Evolutionary conservation across 2,797 vertebrate genomes (phyloP).

Genomic region (Naso thynnoides): DNA sequence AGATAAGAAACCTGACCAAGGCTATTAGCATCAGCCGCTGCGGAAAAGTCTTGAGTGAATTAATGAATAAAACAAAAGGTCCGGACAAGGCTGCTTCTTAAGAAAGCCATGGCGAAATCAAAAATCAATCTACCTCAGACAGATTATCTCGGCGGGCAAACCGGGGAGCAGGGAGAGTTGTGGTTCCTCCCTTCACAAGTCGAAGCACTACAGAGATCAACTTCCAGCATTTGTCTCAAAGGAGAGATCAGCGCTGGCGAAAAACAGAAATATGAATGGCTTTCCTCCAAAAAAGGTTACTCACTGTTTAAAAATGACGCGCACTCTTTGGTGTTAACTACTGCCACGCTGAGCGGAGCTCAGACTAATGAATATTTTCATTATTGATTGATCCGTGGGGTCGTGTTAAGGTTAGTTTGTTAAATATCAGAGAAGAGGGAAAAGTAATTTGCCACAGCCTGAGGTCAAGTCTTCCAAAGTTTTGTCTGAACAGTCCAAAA

Average conservation of each 20-base stretch:
- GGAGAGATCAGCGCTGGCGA: constrained; percentile 11
- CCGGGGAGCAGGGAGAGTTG: constrained; percentile 12
- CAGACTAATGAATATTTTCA: background rate
- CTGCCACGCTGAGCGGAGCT: background rate
- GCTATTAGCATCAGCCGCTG: constrained; percentile 69
- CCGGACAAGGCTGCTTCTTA: constrained; percentile 30
- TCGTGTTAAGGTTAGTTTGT: background rate
- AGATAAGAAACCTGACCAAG: constrained; percentile 70
- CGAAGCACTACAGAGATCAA: constrained; percentile 43
- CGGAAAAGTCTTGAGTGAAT: constrained; percentile 53
- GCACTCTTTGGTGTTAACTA: background rate
- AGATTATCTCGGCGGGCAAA: constrained; percentile 40
- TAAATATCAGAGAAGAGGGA: background rate
- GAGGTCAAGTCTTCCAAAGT: background rate
- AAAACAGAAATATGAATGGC: background rate
- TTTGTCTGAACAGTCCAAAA: no score
- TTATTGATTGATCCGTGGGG: background rate
- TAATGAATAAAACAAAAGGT: constrained; percentile 76
- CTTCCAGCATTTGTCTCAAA: constrained; percentile 23
- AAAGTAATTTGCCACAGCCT: background rate
- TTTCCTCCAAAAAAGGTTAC: background rate
- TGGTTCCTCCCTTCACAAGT: constrained; percentile 25
- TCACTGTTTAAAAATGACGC: background rate
- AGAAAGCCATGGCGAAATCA: constrained; percentile 58
- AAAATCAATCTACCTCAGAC: constrained; percentile 58